These are phyloP conservation scores for Drosophila varians DNA, from an alignment of 1,140 invertebrate genomes.

Conservation along the genomic window DNA sequence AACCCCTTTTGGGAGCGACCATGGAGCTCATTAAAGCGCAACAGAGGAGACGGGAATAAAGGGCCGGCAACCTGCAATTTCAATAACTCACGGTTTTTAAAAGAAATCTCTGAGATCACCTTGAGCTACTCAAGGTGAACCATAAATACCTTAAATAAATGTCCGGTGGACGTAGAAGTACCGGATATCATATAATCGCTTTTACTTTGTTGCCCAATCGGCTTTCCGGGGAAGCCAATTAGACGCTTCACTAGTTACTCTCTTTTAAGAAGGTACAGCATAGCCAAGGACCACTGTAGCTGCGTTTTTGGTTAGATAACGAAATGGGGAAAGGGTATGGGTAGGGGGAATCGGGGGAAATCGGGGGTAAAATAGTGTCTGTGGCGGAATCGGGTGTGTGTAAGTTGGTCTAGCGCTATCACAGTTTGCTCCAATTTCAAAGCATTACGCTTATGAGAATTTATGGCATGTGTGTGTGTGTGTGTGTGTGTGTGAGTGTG, in stretches of 20 bases:
- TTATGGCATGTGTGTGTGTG: slow-evolving; percentile 60
- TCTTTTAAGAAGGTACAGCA: background rate
- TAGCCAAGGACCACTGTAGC: background rate
- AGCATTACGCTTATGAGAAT: slow-evolving; percentile 81
- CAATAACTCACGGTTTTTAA: slow-evolving; percentile 62
- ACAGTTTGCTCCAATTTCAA: slow-evolving; percentile 76
- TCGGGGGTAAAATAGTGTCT: slow-evolving; percentile 21
- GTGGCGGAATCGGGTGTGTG: slow-evolving; percentile 23
- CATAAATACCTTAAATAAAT: no score
- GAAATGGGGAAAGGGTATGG: slow-evolving; percentile 13
- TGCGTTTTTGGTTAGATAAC: slow-evolving; percentile 31
- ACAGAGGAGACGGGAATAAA: background rate
- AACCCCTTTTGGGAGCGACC: background rate
- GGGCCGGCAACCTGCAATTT: slow-evolving; percentile 53
- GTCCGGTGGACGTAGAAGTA: no score
- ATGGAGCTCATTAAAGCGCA: slow-evolving; percentile 62
- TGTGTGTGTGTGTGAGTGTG: background rate
- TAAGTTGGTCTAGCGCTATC: slow-evolving; percentile 38
- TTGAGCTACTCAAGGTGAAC: no score
- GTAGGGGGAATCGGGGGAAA: background rate
- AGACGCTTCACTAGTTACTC: background rate
- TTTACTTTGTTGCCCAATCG: no score
- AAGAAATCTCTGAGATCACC: no score
- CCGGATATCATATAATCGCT: background rate
- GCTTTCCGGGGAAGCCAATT: background rate